Conservation (phyloP, 2,797 vertebrate genomes). For the Rhadinocentrus ornatus region DNA sequence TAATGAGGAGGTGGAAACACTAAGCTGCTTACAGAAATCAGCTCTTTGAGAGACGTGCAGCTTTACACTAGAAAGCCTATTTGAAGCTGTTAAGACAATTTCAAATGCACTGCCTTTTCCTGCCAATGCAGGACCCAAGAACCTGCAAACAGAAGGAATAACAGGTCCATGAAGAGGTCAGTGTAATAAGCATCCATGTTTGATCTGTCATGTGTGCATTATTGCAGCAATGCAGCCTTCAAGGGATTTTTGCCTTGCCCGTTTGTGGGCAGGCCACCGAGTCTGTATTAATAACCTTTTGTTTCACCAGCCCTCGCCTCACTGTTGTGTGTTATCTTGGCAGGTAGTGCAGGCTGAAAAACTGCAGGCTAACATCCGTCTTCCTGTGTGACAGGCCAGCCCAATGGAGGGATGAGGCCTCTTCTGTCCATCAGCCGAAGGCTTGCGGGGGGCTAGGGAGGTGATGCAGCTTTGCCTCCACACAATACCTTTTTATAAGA, state of each 20-base stretch:
- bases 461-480: neutral
- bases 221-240: constrained; percentile 5
- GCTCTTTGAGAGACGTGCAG: constrained; percentile 75
- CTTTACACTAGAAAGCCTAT: constrained; percentile 77
- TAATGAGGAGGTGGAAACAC: constrained; percentile 81
- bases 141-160: constrained; percentile 34
- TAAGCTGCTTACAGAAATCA: constrained; percentile 82
- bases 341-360: constrained; percentile 53
- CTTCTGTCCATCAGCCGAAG: constrained; percentile 62
- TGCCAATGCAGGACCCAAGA: constrained; percentile 35
- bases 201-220: constrained; percentile 9
- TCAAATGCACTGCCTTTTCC: constrained; percentile 60
- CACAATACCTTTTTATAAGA: constrained; percentile 18
- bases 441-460: constrained; percentile 37
- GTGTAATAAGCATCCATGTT: constrained; percentile 1
- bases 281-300: constrained; percentile 46
- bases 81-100: constrained; percentile 78
- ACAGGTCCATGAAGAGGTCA: constrained; percentile 42
- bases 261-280: neutral
- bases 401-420: constrained; percentile 45
- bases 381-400: constrained; percentile 59
- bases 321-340: constrained; percentile 43
- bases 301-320: constrained; percentile 33
- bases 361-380: constrained; percentile 64
- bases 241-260: constrained; percentile 17